Base-by-base conservation (phyloP, 2,888 invertebrate species). In the Panzeria rudis region DNA sequence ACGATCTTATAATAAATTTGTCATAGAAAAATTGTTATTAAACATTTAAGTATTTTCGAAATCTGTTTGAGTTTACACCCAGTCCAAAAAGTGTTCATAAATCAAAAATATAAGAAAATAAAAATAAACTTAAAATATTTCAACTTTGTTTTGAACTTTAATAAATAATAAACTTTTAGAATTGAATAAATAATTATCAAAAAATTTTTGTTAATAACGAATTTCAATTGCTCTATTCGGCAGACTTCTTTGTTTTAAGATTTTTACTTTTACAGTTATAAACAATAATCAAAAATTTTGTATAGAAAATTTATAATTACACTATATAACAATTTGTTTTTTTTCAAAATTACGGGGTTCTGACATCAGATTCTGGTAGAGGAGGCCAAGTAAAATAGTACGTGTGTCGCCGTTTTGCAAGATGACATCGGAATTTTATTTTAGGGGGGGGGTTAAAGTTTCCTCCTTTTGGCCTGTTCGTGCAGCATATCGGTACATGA, bases 1-100 rank as follows among this genome's bases (percentile, higher is more conserved):
- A 84, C 75, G 83, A 84, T 79, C 64, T 56, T 25, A 61, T 2
- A 35, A 64, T 69, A 73, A 73, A 83, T 69, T 47, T 79, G 78
- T 80, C 73, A 73, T 80, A 68, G 66, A 52, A 69, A 78, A 50
- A 73, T 41, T 38, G 29, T 20, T 68, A 38, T 23, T 66, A 50
- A 80, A 25, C 3, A 23, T 80, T 50, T 6, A 35, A 54, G 15
- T 8, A 35, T 47, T 32, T 15, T 29, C 13, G 15, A 79, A 59
- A 17, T 35, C 47, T 66, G n/a, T 35, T 23, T 66, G 25, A n/a
- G 6, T 23, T 75, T 61, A 62, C 50, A 75, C 59, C 73, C 80
- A 81, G 59, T 8, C 25, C 41, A 32, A 56, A 62, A 32, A 41
- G 9, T 50, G 11, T 44, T 41, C 23, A 52, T 62, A 35, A 15